Percentiles rank a stretch among this genome's conserved stretches.
phyloP scores from a whole-genome alignment of 2,888 invertebrate genomes.

The Cantharis rufa region DNA sequence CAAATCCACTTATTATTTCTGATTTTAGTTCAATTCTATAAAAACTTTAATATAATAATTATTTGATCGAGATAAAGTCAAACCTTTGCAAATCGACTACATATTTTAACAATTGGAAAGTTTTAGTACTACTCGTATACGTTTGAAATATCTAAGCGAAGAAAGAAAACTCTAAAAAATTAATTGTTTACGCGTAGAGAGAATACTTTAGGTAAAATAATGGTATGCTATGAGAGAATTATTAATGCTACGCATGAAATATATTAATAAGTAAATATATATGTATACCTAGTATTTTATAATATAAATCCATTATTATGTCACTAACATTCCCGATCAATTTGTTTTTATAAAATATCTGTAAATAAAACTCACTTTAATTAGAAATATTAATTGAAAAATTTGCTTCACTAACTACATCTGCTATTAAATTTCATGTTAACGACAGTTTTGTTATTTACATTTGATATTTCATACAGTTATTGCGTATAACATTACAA shows the following conservation, averaged over 20 bases:
- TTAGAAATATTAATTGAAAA: constrained; percentile 22
- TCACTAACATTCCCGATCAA: background rate
- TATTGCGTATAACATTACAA: background rate
- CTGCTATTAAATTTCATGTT: background rate
- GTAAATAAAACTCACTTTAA: constrained; percentile 9
- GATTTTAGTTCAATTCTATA: too few species aligned
- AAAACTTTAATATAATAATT: too few species aligned
- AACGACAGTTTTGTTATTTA: background rate
- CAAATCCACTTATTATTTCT: too few species aligned
- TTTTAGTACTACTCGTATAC: background rate
- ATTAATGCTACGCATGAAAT: background rate
- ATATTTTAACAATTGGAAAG: background rate
- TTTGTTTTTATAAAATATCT: background rate
- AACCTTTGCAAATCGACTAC: too few species aligned
- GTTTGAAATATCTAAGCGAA: background rate
- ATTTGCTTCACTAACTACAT: background rate
- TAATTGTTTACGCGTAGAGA: background rate
- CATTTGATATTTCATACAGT: background rate
- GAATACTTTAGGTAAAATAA: background rate
- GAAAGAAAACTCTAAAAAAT: background rate
- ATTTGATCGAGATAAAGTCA: too few species aligned
- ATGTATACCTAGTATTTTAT: background rate
- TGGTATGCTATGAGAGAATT: background rate
- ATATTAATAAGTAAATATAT: background rate
- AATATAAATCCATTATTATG: background rate